Conservation (phyloP, 1,140 invertebrate species). For the Papilio xuthus region DNA sequence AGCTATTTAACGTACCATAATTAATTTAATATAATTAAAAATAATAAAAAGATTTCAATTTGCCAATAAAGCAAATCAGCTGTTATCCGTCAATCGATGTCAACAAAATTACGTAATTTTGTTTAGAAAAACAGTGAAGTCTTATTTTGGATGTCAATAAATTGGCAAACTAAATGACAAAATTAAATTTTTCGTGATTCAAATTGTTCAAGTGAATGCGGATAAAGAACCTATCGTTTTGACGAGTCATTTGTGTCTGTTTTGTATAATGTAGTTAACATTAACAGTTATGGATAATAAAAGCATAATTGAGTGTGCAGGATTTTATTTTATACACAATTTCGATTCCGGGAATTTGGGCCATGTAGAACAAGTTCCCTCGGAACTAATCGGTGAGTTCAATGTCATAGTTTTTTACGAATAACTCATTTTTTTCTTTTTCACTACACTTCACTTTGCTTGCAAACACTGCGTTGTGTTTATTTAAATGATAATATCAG, state of each 20-base stretch:
- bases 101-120: conserved; percentile 82
- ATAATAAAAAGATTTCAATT: conserved; percentile 64
- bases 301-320: conserved; percentile 82
- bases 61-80: conserved; percentile 79
- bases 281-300: conserved; percentile 72
- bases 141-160: conserved; percentile 74
- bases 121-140: conserved; percentile 80
- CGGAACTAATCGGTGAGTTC: conserved; percentile 65
- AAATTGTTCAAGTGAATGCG: conserved; percentile 70
- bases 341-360: conserved; percentile 95
- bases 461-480: neutral
- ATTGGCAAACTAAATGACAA: conserved; percentile 66
- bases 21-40: conserved; percentile 44
- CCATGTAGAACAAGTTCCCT: conserved; percentile 86
- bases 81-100: conserved; percentile 82
- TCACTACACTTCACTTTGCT: neutral
- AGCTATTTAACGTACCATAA: conserved; percentile 44
- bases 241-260: conserved; percentile 57
- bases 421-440: neutral
- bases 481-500: neutral
- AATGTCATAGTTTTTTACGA: neutral
- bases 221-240: conserved; percentile 52
- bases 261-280: conserved; percentile 74
- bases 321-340: conserved; percentile 88
- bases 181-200: conserved; percentile 55